Evolutionary conservation across 2,113 vertebrate genomes (phyloP).

Genomic region (Plecotus auritus): DNA sequence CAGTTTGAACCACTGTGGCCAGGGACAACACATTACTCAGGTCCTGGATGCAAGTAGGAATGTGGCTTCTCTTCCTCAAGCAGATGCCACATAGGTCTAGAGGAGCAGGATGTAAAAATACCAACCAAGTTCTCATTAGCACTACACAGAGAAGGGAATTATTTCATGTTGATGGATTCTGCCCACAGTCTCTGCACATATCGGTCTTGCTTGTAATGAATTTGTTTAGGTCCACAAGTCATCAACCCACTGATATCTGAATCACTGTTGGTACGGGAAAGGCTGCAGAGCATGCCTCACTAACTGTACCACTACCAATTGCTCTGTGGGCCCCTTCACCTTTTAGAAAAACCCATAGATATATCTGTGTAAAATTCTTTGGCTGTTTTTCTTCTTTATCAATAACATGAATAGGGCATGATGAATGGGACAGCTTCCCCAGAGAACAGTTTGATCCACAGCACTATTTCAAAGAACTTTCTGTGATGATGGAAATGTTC

Average conservation of each 20-base stretch:
- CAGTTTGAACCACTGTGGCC: conserved; percentile 18
- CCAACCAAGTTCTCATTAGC: conserved; percentile 19
- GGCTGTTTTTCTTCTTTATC: conserved; percentile 5
- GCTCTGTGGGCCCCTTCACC: background rate
- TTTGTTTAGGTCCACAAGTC: conserved; percentile 13
- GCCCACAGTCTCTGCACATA: conserved; percentile 22
- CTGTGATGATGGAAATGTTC: conserved; percentile 4
- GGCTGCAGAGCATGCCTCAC: background rate
- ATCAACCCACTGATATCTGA: conserved; percentile 26
- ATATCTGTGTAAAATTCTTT: conserved; percentile 14
- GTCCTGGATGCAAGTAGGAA: background rate
- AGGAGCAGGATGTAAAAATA: background rate
- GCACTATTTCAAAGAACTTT: conserved; percentile 13
- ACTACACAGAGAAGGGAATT: background rate
- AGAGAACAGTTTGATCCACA: conserved; percentile 7
- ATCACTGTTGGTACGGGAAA: background rate
- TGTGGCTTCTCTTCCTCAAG: background rate
- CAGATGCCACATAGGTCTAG: background rate
- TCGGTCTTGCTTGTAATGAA: conserved; percentile 40
- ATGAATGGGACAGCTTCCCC: conserved; percentile 17
- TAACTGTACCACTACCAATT: background rate
- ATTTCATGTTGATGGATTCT: conserved; percentile 23
- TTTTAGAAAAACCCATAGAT: conserved; percentile 1
- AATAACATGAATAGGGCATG: conserved; percentile 1
- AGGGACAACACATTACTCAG: background rate